These are phyloP conservation scores for Chinchilla lanigera DNA, from an alignment of 2,113 vertebrate species.

Conservation along the genomic window DNA sequence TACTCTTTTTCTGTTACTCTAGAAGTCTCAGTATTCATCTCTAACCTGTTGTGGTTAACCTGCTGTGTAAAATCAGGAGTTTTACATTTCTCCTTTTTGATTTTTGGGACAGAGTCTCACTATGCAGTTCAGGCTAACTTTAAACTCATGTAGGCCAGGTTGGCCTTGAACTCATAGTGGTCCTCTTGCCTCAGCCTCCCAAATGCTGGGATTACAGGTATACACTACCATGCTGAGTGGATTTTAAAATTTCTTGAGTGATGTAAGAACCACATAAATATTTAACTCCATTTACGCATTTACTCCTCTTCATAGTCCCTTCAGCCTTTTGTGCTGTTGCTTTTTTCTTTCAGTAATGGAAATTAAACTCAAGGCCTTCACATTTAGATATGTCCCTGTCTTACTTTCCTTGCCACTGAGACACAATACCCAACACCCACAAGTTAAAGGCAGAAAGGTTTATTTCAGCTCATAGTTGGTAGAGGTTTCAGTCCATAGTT, in stretches of 20 bases:
- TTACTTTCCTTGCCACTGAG: not conserved
- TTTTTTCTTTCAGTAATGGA: not conserved
- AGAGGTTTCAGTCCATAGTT: not conserved
- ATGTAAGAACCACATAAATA: not conserved
- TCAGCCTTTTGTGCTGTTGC: not conserved
- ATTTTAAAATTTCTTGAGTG: not conserved
- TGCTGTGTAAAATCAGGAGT: not conserved
- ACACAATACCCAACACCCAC: not conserved
- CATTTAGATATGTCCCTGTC: not conserved
- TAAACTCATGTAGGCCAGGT: too few relatives aligned
- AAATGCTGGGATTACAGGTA: too few relatives aligned
- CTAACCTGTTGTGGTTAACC: not conserved
- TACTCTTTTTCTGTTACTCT: not conserved
- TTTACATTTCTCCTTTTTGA: not conserved
- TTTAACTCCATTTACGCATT: not conserved
- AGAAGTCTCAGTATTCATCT: not conserved
- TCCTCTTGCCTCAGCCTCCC: too few relatives aligned
- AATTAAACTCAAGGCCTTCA: not conserved
- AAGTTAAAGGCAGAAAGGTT: not conserved
- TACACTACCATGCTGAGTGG: not conserved
- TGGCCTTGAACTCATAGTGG: too few relatives aligned
- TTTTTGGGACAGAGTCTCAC: too few relatives aligned
- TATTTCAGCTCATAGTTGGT: not conserved
- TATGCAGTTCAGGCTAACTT: too few relatives aligned
- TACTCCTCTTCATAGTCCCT: too few relatives aligned